phyloP scores from a whole-genome alignment of 2,797 vertebrate genomes.

The Toxotes lorentzi region DNA sequence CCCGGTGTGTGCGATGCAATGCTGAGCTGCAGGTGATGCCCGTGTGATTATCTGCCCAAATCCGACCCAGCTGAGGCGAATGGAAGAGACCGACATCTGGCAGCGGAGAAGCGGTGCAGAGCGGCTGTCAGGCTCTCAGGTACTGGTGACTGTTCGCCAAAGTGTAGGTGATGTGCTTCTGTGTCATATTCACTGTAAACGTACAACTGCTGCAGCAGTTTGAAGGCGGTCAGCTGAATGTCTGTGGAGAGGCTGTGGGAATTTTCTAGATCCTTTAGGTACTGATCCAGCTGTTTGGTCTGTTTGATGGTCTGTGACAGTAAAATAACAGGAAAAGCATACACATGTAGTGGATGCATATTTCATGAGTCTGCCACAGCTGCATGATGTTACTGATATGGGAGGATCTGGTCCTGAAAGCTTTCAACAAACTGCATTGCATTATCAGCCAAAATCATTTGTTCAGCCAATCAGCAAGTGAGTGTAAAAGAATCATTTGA shows the following conservation, averaged over 20 bases:
- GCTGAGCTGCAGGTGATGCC: background rate
- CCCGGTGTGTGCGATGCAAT: too few relatives aligned
- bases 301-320: background rate
- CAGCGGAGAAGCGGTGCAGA: constrained; percentile 17
- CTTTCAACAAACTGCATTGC: background rate
- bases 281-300: background rate
- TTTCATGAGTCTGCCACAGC: background rate
- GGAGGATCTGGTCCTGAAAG: background rate
- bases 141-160: constrained; percentile 26
- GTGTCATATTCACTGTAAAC: background rate
- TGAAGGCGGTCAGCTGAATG: background rate
- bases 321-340: background rate
- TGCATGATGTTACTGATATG: background rate
- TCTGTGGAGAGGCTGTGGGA: background rate
- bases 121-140: constrained; percentile 42
- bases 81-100: constrained; percentile 27
- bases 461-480: background rate
- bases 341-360: background rate
- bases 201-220: constrained; percentile 17
- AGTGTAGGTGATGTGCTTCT: background rate
- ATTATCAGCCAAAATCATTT: background rate
- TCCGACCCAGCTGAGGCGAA: constrained; percentile 10
- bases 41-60: background rate
- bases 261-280: background rate
- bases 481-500: background rate